phyloP scores from a whole-genome alignment of 2,888 invertebrate species.

The Lissonota sp. region DNA sequence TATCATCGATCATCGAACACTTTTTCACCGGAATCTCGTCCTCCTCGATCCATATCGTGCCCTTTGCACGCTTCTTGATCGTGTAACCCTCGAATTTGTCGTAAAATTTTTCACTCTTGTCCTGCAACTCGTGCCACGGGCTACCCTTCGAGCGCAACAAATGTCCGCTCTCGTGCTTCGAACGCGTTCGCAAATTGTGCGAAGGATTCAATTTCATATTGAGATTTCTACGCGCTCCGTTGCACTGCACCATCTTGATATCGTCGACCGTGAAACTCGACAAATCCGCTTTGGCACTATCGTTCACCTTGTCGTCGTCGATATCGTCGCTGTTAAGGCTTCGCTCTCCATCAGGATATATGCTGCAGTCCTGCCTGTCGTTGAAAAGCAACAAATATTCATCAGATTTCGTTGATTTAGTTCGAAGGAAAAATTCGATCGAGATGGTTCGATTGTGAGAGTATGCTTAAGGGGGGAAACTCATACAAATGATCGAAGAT shows the following conservation, averaged over 20 bases:
- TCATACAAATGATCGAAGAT: too few species aligned
- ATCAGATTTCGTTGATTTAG: slow-evolving; percentile 7
- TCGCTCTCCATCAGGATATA: slow-evolving; percentile 78
- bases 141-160: slow-evolving; percentile 81
- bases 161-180: slow-evolving; percentile 82
- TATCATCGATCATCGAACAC: slow-evolving; percentile 65
- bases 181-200: slow-evolving; percentile 80
- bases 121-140: slow-evolving; percentile 77
- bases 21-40: slow-evolving; percentile 74
- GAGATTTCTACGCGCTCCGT: slow-evolving; percentile 80
- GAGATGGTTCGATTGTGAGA: too few species aligned
- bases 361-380: slow-evolving; percentile 78
- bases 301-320: slow-evolving; percentile 73
- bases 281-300: slow-evolving; percentile 72
- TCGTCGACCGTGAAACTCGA: slow-evolving; percentile 74
- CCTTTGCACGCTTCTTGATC: slow-evolving; percentile 81
- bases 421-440: neutral
- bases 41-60: slow-evolving; percentile 82
- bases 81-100: slow-evolving; percentile 81
- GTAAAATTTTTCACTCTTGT: slow-evolving; percentile 78
- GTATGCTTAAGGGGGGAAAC: too few species aligned
- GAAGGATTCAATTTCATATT: slow-evolving; percentile 78
- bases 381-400: slow-evolving; percentile 20
- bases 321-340: slow-evolving; percentile 75
- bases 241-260: slow-evolving; percentile 82